Percentiles rank a stretch among this genome's conserved stretches.
Evolutionary conservation across 2,888 invertebrate genomes (phyloP).

Genomic region (Ptychoptera albimana): DNA sequence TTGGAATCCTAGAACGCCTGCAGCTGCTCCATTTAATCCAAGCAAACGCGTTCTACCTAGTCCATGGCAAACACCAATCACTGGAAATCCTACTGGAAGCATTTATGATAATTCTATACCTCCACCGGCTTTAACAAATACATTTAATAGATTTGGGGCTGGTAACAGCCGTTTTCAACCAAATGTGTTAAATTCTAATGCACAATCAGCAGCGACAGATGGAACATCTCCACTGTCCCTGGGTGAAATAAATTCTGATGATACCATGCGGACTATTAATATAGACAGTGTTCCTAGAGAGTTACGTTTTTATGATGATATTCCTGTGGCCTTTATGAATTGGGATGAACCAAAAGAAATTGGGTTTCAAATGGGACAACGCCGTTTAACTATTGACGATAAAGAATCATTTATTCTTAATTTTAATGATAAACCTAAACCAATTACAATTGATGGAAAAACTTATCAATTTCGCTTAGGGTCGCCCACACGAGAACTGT

Average conservation of each 20-base stretch:
- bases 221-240: too few species aligned
- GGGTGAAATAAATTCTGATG: conserved; percentile 23
- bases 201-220: too few species aligned
- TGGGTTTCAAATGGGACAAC: conserved; percentile 63
- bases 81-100: conserved; percentile 7
- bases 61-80: conserved; percentile 13
- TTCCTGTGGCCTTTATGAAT: conserved; percentile 68
- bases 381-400: conserved; percentile 61
- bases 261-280: conserved; percentile 61
- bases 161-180: too few species aligned
- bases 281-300: conserved; percentile 70
- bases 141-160: conserved; percentile 6
- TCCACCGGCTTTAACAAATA: neutral
- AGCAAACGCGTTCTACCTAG: conserved; percentile 17
- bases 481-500: conserved; percentile 80
- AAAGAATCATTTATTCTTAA: conserved; percentile 46
- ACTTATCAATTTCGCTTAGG: conserved; percentile 72
- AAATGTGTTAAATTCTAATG: too few species aligned
- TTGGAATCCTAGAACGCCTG: too few species aligned
- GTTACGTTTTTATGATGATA: conserved; percentile 68
- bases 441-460: conserved; percentile 55
- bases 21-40: neutral
- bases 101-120: conserved; percentile 7
- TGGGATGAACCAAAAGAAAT: conserved; percentile 78
- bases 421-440: conserved; percentile 55